Percentiles rank a stretch among this genome's conserved stretches.
These are phyloP conservation scores for Rhopalosiphum maidis DNA, from an alignment of 1,140 invertebrate genomes.

Conservation along the genomic window DNA sequence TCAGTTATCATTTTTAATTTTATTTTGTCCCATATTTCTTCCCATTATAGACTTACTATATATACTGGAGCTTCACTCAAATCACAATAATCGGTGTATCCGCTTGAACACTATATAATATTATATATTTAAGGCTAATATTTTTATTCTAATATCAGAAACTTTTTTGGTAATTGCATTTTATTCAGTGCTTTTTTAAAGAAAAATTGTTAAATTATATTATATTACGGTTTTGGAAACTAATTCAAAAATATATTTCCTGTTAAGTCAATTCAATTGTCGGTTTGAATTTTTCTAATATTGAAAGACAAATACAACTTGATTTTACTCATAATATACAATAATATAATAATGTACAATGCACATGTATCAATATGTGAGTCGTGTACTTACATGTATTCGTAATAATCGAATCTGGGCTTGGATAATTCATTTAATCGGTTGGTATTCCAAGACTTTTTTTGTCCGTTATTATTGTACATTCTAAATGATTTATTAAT, in stretches of 20 bases:
- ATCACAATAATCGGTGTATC: not conserved
- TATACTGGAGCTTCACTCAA: not conserved
- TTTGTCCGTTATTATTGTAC: not conserved
- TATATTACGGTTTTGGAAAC: not conserved
- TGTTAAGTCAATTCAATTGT: too few relatives aligned
- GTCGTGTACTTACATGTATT: not conserved
- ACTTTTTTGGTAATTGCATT: too few relatives aligned
- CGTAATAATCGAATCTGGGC: not conserved
- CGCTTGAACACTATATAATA: too few relatives aligned
- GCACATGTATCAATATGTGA: not conserved
- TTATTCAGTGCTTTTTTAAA: too few relatives aligned
- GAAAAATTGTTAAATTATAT: not conserved
- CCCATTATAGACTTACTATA: not conserved
- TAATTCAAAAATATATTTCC: too few relatives aligned
- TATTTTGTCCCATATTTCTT: not conserved
- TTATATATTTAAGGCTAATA: too few relatives aligned
- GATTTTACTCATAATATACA: not conserved
- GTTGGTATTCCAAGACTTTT: not conserved
- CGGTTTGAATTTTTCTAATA: not conserved
- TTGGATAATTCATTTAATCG: not conserved
- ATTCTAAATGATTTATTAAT: not conserved
- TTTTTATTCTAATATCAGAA: too few relatives aligned
- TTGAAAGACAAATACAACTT: not conserved
- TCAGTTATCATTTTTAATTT: not conserved
- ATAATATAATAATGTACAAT: not conserved